Base-by-base conservation (phyloP, 2,888 invertebrate species). In the Oxyscelio sp. region DNA sequence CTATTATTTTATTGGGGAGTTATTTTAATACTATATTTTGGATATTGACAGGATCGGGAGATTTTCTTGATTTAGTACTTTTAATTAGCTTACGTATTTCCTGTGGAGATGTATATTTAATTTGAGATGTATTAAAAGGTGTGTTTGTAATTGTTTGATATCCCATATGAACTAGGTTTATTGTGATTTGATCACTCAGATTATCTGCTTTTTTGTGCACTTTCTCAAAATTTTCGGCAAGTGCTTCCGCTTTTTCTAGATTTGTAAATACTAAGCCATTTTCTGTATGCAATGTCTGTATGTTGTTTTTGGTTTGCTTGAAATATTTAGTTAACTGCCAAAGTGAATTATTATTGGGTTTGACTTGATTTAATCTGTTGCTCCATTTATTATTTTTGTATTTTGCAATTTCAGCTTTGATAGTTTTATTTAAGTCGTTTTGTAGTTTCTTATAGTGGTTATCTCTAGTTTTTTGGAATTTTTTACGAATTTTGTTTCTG, bases 51-150 rank as follows among this genome's bases (percentile, higher is more conserved):
- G 21, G 38, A 9, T 54, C 54, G 11, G 68, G 68, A 2, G 68
- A 54, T 54, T 68, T 68, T 21, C 11, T 43, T 11, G 50, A 50
- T 22, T 66, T 66, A 15, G 50, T 27, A 52, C 38, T 52, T 9
- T 34, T 52, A 4, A 66, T 66, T 13, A 66, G 50, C 1, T 34
- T 34, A 38, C 38, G 50, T 21, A 59, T 40, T 59, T 59, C 59
- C 1, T n/a, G 22, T 17, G 58, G 38, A 15, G 13, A 27, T 1
- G 31, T 54, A n/a, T 5, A 27, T 27, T 27, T 27, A 5, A 27
- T 27, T 27, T 27, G 4, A 6, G 4, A 5, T 27, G 6, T 27
- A 27, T 27, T 6, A 5, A 27, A 5, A 5, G 27, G 15, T 15
- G 21, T 21, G 22, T 11, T 21, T 24, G 15, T 13, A 6, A 58